Base-by-base conservation (phyloP, 1,140 invertebrate genomes). In the Hydropsyche tenuis region DNA sequence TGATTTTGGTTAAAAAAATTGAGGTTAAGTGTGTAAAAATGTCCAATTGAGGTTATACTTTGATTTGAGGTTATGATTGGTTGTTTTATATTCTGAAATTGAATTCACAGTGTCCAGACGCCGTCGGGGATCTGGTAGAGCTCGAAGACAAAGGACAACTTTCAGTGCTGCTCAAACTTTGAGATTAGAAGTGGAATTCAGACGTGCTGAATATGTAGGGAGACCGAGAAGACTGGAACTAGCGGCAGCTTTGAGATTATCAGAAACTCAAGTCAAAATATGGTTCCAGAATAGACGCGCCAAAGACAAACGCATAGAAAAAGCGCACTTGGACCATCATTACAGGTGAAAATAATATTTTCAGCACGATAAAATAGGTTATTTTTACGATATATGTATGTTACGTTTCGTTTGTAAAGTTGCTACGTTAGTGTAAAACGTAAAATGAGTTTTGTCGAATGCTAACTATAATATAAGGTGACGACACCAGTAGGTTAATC, bases 231-330 rank as follows among this genome's bases (percentile, higher is more conserved):
- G 95, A 79, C 94, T 92, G 81, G 95, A 98, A 84, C 83, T 98
- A 73, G 96, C 96, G 0, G 90, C 93, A 73, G 87, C 90, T 0
- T 82, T 98, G 22, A 86, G 88, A 56, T 85, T 98, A 6, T 94
- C 94, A 1, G 96, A 98, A 83, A 97, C 95, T 0, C 95, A 96
- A 85, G 96, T 97, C 64, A 97, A 97, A 84, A 97, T 97, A 74
- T 97, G 96, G 96, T 98, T 97, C 81, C 96, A 98, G 83, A 98
- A 98, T 83, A 86, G 96, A 60, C 86, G 96, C 76, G 96, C 96
- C 7, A 98, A 98, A 83, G 96, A 98, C 80, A 98, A 98, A 84
- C 86, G 96, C 62, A 95, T 98, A 72, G 96, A 98, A 80, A 98
- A 98, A 80, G 95, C 96, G 0, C 95, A 97, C 69, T 86, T 96